Percentiles rank a stretch among this genome's conserved stretches.
Conservation (phyloP, 2,888 invertebrate genomes). For the Notodonta ziczac region DNA sequence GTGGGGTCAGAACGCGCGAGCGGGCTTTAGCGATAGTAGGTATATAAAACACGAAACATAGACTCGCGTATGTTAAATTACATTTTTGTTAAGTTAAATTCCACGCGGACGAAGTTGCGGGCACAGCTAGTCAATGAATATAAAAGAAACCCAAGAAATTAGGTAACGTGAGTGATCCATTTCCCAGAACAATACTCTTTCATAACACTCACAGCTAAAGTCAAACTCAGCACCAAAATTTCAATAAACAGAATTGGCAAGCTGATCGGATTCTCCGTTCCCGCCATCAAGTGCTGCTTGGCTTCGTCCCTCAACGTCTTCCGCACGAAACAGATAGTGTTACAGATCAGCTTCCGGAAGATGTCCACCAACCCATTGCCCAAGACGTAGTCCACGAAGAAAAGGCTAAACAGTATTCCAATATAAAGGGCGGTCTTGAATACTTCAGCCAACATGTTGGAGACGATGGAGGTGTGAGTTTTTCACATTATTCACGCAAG, state of each 20-base stretch:
- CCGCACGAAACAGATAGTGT: conserved; percentile 54
- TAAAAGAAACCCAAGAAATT: no score
- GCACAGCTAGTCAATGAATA: no score
- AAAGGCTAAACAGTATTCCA: conserved; percentile 50
- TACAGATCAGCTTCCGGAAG: conserved; percentile 51
- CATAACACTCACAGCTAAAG: conserved; percentile 55
- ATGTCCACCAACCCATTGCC: conserved; percentile 66
- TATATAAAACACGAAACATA: no score
- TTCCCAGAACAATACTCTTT: no score
- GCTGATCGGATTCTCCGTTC: conserved; percentile 45
- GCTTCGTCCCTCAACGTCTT: conserved; percentile 55
- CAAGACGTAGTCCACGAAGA: conserved; percentile 59
- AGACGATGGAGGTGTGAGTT: conserved; percentile 12
- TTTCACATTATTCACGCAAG: conserved; percentile 35
- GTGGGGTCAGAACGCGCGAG: no score
- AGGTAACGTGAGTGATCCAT: no score
- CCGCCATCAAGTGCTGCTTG: conserved; percentile 29
- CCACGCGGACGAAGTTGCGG: no score
- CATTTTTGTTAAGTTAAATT: no score
- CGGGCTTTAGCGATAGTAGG: no score
- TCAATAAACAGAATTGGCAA: conserved; percentile 56
- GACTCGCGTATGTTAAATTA: no score
- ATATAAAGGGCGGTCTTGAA: conserved; percentile 43
- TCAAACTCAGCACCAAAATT: conserved; percentile 53
- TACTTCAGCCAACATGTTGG: conserved; percentile 48